phyloP scores from a whole-genome alignment of 2,113 vertebrate genomes.

The Cyprinus carpio region DNA sequence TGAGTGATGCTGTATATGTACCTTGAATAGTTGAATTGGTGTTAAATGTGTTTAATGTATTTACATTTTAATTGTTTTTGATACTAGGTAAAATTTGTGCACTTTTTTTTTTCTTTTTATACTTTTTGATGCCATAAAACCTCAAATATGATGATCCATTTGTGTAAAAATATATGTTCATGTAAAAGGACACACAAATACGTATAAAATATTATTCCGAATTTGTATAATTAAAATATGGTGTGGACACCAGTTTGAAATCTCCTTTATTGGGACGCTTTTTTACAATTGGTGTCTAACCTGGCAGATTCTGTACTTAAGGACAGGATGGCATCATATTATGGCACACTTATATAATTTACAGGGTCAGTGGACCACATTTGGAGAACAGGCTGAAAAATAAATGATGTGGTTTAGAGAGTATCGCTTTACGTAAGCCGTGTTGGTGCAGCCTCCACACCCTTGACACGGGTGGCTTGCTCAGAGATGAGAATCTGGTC shows the following conservation, averaged over 20 bases:
- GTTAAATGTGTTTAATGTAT: too few relatives aligned
- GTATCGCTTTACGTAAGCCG: constrained; percentile 61
- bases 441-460: constrained; percentile 6
- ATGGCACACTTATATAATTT: constrained; percentile 64
- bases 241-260: neutral
- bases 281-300: neutral
- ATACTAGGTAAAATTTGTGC: too few relatives aligned
- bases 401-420: constrained; percentile 49
- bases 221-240: neutral
- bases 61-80: too few relatives aligned
- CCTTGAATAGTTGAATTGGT: too few relatives aligned
- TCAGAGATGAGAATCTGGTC: neutral
- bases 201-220: neutral
- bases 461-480: constrained; percentile 33
- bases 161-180: neutral
- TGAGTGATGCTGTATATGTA: too few relatives aligned
- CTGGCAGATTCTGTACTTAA: neutral
- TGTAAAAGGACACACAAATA: neutral
- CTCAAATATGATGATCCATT: neutral
- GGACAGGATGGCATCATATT: constrained; percentile 36
- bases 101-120: too few relatives aligned
- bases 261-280: neutral
- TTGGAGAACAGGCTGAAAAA: constrained; percentile 15
- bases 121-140: neutral
- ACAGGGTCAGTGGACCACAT: constrained; percentile 66